Evolutionary conservation across 2,797 vertebrate species (phyloP).

Genomic region (Miichthys miiuy): DNA sequence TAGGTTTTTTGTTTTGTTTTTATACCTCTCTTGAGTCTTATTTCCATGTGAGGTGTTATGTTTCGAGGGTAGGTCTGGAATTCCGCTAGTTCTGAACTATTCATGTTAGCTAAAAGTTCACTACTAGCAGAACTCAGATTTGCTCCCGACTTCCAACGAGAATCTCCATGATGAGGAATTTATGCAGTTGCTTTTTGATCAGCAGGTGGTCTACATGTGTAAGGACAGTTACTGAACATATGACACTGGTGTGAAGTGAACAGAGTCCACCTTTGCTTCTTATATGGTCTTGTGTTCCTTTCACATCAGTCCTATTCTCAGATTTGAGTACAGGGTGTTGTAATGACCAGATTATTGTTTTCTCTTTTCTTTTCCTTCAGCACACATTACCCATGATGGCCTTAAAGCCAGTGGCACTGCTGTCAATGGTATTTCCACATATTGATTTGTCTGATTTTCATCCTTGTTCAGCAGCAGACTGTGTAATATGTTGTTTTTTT

Average conservation of each 20-base stretch:
- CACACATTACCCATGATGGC: neutral
- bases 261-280: constrained; percentile 40
- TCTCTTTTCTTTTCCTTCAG: neutral
- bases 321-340: constrained; percentile 1
- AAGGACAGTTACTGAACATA: constrained; percentile 2
- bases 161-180: constrained; percentile 25
- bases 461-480: neutral
- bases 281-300: constrained; percentile 56
- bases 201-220: constrained; percentile 19
- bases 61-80: constrained; percentile 85
- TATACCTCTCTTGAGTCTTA: constrained; percentile 4
- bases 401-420: neutral
- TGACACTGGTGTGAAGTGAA: constrained; percentile 70
- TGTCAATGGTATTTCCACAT: neutral
- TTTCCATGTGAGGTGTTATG: constrained; percentile 48
- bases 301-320: constrained; percentile 61
- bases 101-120: constrained; percentile 86
- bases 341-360: neutral
- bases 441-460: constrained; percentile 12
- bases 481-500: neutral
- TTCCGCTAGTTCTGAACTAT: constrained; percentile 90
- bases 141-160: constrained; percentile 76
- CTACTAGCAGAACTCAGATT: constrained; percentile 90
- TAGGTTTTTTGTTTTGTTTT: neutral
- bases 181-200: neutral